phyloP scores from a whole-genome alignment of 2,888 invertebrate genomes.

The Plagodis pulveraria region DNA sequence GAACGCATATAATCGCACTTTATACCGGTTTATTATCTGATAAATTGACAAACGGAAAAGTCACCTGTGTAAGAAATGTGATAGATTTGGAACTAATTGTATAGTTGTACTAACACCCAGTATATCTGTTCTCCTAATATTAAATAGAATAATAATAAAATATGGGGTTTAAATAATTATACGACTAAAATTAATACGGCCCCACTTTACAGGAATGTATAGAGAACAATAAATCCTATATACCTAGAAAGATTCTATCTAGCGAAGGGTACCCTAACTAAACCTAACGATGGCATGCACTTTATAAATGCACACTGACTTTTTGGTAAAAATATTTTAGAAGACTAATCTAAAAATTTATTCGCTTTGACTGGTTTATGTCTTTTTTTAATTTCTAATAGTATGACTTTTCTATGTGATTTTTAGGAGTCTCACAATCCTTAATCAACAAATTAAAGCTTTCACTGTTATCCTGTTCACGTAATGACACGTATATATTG shows the following conservation, averaged over 20 bases:
- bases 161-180: constrained; percentile 25
- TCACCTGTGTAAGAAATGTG: too few species aligned
- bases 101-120: constrained; percentile 1
- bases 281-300: constrained; percentile 62
- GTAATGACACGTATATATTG: constrained; percentile 48
- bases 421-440: constrained; percentile 40
- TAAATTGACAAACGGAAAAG: too few species aligned
- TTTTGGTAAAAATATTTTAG: constrained; percentile 56
- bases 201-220: constrained; percentile 66
- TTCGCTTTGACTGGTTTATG: constrained; percentile 21
- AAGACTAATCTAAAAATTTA: constrained; percentile 24
- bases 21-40: too few species aligned
- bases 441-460: constrained; percentile 68
- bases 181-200: constrained; percentile 35
- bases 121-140: constrained; percentile 4
- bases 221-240: constrained; percentile 48
- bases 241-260: constrained; percentile 55
- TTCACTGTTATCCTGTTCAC: constrained; percentile 32
- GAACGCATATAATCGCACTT: too few species aligned
- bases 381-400: constrained; percentile 30
- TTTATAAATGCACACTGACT: constrained; percentile 71
- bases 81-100: too few species aligned
- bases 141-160: constrained; percentile 18
- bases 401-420: constrained; percentile 24
- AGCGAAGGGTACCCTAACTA: constrained; percentile 62